Base-by-base conservation (phyloP, 1,140 invertebrate species). In the Drosophila trapezifrons region DNA sequence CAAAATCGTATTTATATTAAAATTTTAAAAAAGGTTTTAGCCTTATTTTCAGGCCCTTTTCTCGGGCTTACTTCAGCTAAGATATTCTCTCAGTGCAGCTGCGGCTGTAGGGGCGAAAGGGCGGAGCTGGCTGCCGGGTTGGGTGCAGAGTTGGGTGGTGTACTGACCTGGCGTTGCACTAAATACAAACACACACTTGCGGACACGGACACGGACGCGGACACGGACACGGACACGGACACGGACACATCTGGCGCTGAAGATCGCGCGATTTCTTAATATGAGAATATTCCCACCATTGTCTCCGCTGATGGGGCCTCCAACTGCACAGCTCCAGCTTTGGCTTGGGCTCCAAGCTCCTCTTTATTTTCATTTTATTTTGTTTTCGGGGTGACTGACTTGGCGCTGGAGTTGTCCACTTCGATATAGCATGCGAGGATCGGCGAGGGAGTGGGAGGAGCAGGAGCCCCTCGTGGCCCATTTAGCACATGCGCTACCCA, bases 271-370 rank as follows among this genome's bases (percentile, higher is more conserved):
- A 87, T 90, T 90, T 90, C 83, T 83, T 90, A 90, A 90, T 90
- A 91, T 91, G 90, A 91, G 90, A 91, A 91, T 86, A 86, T 91
- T 91, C 90, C 87, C 90, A 91, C 90, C 87, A 91, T 91, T 91
- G 90, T 91, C 71, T 87, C 71, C 67, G 64, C 32, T 71, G 67
- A 71, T 71, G 67, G 69, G 64, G 65, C 29, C 10, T 32, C 29
- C 29, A 32, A 10, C 29, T 32, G 29, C 64, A 20, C 49, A 35
- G 49, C 63, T 64, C 59, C 35, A 10, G 35, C 43, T 18, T 13
- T 47, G 13, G 17, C 25, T 25, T 3, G 12, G 27, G 38, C 37
- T 35, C 47, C 56, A 18, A 67, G 22, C 38, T 57, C 46, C 46
- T 65, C 38, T 55, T 10, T 55, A 37, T 64, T 37, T 64, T 25